phyloP scores from a whole-genome alignment of 2,113 vertebrate species.

The Cariama cristata region DNA sequence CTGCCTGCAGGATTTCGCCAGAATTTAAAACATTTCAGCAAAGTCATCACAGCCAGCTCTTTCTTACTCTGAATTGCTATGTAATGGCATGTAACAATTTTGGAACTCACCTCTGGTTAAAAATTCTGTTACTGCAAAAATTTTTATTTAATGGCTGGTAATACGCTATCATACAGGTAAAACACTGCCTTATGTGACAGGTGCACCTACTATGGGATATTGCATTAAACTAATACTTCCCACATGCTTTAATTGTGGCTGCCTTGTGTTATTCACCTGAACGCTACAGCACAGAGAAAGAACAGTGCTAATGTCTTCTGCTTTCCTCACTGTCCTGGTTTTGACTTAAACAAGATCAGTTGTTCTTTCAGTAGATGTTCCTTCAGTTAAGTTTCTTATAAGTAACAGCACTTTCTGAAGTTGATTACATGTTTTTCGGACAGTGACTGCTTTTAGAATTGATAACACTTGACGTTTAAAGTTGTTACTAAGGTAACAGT shows the following conservation, averaged over 20 bases:
- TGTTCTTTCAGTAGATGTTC: no score
- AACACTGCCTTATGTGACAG: background rate
- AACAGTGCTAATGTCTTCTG: background rate
- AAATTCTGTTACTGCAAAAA: background rate
- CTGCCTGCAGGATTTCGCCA: slow-evolving; percentile 32
- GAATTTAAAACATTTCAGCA: slow-evolving; percentile 42
- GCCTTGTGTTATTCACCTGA: background rate
- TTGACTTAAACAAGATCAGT: no score
- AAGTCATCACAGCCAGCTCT: slow-evolving; percentile 6
- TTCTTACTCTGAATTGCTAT: background rate
- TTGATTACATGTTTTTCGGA: no score
- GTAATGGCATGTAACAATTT: background rate
- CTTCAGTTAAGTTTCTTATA: no score
- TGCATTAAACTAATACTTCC: background rate
- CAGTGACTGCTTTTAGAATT: no score
- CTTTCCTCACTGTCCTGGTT: background rate
- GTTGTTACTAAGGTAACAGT: no score
- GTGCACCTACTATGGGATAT: background rate
- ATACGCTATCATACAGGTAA: background rate
- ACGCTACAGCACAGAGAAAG: background rate
- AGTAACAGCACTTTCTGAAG: no score
- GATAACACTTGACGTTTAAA: no score
- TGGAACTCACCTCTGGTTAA: background rate
- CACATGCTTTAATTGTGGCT: background rate
- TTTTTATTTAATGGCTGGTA: background rate